Percentiles rank a stretch among this genome's conserved stretches.
These are phyloP conservation scores for Butorides virescens DNA, from an alignment of 2,113 vertebrate genomes.

Conservation along the genomic window DNA sequence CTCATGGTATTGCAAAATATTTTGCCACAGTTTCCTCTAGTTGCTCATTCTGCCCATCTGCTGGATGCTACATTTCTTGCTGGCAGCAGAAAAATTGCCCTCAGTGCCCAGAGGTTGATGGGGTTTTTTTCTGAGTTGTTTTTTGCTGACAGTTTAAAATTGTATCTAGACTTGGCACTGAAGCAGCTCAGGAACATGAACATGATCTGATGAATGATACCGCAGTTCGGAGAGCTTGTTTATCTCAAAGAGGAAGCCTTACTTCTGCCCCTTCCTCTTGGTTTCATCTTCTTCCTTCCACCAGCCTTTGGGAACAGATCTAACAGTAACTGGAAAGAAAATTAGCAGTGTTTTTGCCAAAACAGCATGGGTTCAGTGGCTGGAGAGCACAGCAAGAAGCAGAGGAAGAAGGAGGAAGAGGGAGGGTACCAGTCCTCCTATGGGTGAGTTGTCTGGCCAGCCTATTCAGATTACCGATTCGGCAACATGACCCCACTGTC, in stretches of 20 bases:
- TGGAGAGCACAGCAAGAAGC: neutral
- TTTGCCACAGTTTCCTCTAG: neutral
- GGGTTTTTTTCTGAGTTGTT: neutral
- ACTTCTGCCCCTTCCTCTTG: neutral
- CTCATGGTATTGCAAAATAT: neutral
- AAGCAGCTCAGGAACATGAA: neutral
- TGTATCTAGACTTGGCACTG: neutral
- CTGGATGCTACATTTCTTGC: neutral
- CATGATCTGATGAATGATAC: neutral
- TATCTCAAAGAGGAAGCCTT: neutral
- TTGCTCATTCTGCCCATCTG: neutral
- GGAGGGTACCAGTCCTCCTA: neutral
- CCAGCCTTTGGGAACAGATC: neutral
- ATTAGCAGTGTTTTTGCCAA: neutral
- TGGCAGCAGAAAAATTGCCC: neutral
- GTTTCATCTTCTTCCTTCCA: neutral
- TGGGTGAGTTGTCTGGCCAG: neutral
- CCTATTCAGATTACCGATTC: neutral
- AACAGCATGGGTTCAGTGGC: neutral
- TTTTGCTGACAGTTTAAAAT: slow-evolving; percentile 7
- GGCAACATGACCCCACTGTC: neutral
- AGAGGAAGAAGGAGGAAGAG: neutral
- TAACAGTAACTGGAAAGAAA: neutral
- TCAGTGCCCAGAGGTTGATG: neutral
- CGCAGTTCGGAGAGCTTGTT: neutral